Base-by-base conservation (phyloP, 2,888 invertebrate species). In the Dorcus parallelipipedus region DNA sequence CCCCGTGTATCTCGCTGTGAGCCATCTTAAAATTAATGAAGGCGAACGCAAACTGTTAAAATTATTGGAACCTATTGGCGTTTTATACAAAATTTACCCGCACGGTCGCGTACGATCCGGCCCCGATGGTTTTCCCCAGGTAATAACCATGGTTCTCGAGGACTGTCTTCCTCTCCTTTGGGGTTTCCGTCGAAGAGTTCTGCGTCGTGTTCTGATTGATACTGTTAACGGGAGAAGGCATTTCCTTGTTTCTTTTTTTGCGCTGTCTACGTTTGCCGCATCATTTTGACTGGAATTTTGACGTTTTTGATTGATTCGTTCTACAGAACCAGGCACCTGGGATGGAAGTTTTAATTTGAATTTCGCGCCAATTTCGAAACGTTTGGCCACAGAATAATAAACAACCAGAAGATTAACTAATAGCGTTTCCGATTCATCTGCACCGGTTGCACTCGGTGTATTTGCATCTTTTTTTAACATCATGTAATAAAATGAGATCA, bases 21-120 rank as follows among this genome's bases (percentile, higher is more conserved):
- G 91, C 91, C 65, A 90, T 84, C 88, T 87, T 76, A 63, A 67
- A 68, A 64, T 64, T 50, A 60, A 70, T 64, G 52, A 71, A 71
- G 63, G 71, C 59, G 70, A 71, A 68, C 39, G 64, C 59, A 60
- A 65, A 57, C 64, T 66, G 59, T 65, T 52, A 59, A 59, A 54
- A 60, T 64, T 59, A 56, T 53, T 51, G 56, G 41, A 38, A 17
- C 26, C 23, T 49, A 49, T 57, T 55, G 48, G 45, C 10, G 33
- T 56, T n/a, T 40, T 17, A 49, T 9, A 23, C 17, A 14, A 49
- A 54, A 64, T 56, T 57, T 79, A 88, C 88, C 82, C 90, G 89
- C 8, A 92, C 91, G 52, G 89, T 90, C 45, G 91, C 91, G 78
- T 91, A 92, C 41, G 90, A 90, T 17, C 92, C 92, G n/a, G 86